Percentiles rank a stretch among this genome's conserved stretches.
phyloP scores from a whole-genome alignment of 2,113 vertebrate species.

The Albula glossodonta region DNA sequence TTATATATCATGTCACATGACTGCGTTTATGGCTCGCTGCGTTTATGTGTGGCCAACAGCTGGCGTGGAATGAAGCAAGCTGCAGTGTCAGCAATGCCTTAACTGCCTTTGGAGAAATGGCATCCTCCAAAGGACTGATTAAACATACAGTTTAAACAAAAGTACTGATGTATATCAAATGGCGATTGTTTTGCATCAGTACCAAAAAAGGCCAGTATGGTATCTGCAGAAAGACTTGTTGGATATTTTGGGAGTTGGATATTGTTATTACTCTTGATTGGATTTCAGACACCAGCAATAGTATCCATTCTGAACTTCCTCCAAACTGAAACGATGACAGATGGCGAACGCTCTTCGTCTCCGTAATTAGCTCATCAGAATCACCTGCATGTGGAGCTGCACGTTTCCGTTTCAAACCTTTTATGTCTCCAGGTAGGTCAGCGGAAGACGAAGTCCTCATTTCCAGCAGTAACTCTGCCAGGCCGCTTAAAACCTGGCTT shows the following conservation, averaged over 20 bases:
- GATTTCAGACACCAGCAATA: background rate
- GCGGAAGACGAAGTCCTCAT: background rate
- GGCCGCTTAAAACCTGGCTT: background rate
- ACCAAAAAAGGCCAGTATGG: background rate
- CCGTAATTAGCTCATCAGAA: background rate
- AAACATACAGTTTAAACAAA: slow-evolving; percentile 12
- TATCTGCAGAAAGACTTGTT: background rate
- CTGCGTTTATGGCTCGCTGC: background rate
- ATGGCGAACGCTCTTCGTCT: background rate
- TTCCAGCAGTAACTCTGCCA: background rate
- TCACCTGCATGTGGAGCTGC: background rate
- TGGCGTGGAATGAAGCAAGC: slow-evolving; percentile 22
- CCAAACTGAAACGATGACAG: background rate
- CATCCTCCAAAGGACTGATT: slow-evolving; percentile 38
- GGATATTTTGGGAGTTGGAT: background rate
- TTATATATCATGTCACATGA: background rate
- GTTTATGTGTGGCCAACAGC: slow-evolving; percentile 22
- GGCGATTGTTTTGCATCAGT: background rate
- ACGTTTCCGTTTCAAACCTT: background rate
- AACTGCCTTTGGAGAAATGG: slow-evolving; percentile 29
- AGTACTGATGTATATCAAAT: background rate
- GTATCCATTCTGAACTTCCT: background rate
- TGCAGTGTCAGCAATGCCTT: slow-evolving; percentile 25
- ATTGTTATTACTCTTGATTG: background rate
- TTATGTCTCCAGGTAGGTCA: background rate